Conservation (phyloP, 2,113 vertebrate species). For the Plestiodon gilberti region DNA sequence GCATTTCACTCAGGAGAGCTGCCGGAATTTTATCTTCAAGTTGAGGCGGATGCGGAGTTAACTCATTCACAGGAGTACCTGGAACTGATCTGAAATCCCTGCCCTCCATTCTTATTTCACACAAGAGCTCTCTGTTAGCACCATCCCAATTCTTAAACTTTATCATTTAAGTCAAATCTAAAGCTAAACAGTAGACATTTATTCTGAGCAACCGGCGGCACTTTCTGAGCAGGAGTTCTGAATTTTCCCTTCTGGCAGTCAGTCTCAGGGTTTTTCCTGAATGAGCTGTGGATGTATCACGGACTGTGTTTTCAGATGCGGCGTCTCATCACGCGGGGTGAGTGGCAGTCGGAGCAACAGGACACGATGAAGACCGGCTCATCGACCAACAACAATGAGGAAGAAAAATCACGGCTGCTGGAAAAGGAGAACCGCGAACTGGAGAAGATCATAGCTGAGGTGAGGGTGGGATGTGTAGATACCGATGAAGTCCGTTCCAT, state of each 20-base stretch:
- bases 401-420: conserved; percentile 93
- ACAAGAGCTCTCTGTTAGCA: neutral
- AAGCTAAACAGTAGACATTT: neutral
- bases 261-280: rapidly evolving
- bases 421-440: conserved; percentile 94
- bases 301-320: conserved; percentile 81
- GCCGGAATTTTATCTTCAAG: neutral
- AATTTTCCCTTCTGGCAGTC: neutral
- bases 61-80: neutral
- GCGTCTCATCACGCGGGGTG: conserved; percentile 91
- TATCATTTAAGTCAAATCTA: neutral
- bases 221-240: too few relatives aligned
- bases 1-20: neutral
- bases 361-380: conserved; percentile 96
- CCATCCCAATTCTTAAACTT: neutral
- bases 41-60: neutral
- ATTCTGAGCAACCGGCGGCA: neutral
- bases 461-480: conserved; percentile 32
- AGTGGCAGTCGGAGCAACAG: conserved; percentile 97
- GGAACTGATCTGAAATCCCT: neutral
- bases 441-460: conserved; percentile 96
- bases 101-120: neutral
- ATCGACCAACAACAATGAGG: conserved; percentile 96
- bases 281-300: neutral
- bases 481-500: too few relatives aligned